Evolutionary conservation across 2,888 invertebrate species (phyloP).

Genomic region (Lepetodrilus schrolli): DNA sequence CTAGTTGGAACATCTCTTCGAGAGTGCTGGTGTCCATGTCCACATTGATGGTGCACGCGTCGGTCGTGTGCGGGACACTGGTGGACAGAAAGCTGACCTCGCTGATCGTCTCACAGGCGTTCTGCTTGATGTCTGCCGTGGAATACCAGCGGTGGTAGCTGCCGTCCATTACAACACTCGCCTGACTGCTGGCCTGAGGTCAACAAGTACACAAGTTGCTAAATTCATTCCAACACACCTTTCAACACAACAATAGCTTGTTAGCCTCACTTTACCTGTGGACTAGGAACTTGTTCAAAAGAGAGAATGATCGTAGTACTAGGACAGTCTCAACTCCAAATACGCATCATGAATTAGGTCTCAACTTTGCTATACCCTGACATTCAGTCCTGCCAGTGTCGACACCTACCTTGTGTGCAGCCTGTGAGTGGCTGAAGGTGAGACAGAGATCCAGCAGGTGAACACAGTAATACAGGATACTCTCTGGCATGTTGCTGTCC

Average conservation of each 20-base stretch:
- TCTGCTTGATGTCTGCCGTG: slow-evolving; percentile 67
- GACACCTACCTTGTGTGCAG: slow-evolving; percentile 32
- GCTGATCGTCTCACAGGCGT: slow-evolving; percentile 62
- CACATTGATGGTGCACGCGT: slow-evolving; percentile 30
- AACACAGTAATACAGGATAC: slow-evolving; percentile 88
- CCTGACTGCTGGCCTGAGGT: slow-evolving; percentile 6
- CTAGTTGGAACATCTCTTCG: slow-evolving; percentile 67
- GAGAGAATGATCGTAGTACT: no score
- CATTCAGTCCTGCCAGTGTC: no score
- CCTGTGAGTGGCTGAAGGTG: slow-evolving; percentile 60
- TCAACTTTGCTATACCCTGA: no score
- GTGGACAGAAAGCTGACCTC: slow-evolving; percentile 56
- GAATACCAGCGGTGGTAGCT: slow-evolving; percentile 74
- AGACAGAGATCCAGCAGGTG: slow-evolving; percentile 89
- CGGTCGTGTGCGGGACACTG: slow-evolving; percentile 9
- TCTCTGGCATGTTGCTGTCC: slow-evolving; percentile 85
- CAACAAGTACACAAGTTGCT: no score
- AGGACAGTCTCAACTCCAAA: no score
- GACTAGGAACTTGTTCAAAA: no score
- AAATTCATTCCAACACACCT: no score
- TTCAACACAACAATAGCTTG: no score
- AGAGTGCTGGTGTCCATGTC: slow-evolving; percentile 55
- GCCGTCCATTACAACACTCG: slow-evolving; percentile 66
- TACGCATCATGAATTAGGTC: no score
- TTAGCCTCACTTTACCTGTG: no score